These are phyloP conservation scores for Acanthiza pusilla DNA, from an alignment of 2,797 vertebrate species.

Conservation along the genomic window DNA sequence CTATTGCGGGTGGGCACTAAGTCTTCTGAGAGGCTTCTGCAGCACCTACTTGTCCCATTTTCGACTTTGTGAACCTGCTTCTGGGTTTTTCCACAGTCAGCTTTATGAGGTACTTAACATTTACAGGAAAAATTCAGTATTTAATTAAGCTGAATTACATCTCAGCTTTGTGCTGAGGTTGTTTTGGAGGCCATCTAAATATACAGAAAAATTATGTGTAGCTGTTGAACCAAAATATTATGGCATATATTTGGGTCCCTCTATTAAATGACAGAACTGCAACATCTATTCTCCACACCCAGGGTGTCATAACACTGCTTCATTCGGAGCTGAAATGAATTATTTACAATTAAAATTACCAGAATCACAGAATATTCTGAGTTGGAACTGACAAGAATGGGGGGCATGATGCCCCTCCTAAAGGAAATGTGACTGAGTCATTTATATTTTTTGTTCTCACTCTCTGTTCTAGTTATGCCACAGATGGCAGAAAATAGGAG, in stretches of 20 bases:
- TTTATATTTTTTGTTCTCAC: slow-evolving; percentile 47
- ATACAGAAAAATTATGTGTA: background rate
- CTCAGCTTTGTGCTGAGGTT: background rate
- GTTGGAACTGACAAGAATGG: slow-evolving; percentile 21
- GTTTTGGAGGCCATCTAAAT: slow-evolving; percentile 12
- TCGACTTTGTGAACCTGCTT: background rate
- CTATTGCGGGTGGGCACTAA: background rate
- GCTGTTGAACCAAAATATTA: background rate
- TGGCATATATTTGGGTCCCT: background rate
- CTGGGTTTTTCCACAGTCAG: background rate
- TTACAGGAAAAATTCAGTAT: slow-evolving; percentile 1
- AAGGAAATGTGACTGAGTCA: slow-evolving; percentile 49
- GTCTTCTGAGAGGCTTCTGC: background rate
- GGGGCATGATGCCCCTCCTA: slow-evolving; percentile 1
- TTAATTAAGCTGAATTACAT: slow-evolving; percentile 34
- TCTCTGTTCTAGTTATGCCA: slow-evolving; percentile 39
- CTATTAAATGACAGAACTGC: background rate
- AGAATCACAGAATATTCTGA: background rate
- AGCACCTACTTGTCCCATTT: background rate
- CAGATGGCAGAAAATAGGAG: slow-evolving; percentile 58
- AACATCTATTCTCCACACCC: background rate
- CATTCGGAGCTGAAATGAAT: background rate
- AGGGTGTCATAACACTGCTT: background rate
- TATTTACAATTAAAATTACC: background rate
- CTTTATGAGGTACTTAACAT: background rate